Evolutionary conservation across 2,888 invertebrate genomes (phyloP).

Genomic region (Philereme vetulata): DNA sequence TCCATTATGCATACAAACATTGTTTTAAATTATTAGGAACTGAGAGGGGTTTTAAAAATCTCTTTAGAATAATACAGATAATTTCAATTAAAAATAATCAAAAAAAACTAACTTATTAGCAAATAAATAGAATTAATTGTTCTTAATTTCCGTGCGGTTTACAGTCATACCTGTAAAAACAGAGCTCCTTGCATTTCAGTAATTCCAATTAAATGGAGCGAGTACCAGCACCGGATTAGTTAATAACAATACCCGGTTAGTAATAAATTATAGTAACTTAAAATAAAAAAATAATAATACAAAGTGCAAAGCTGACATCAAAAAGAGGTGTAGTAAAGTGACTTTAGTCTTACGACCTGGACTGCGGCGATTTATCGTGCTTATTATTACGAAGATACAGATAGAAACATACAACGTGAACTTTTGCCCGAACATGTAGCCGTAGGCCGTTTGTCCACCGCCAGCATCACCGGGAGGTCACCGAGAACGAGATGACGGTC

Average conservation of each 20-base stretch:
- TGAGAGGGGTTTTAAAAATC: conserved; percentile 65
- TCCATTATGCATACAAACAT: conserved; percentile 33
- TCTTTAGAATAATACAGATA: conserved; percentile 60
- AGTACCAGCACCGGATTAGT: conserved; percentile 37
- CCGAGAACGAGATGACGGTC: too few relatives aligned
- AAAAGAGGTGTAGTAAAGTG: conserved; percentile 43
- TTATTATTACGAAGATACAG: too few relatives aligned
- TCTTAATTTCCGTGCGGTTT: conserved; percentile 67
- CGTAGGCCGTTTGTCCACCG: too few relatives aligned
- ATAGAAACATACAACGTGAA: too few relatives aligned
- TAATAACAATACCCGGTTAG: conserved; percentile 53
- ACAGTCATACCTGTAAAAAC: conserved; percentile 78
- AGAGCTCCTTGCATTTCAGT: conserved; percentile 53
- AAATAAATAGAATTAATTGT: conserved; percentile 56
- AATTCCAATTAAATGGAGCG: conserved; percentile 35
- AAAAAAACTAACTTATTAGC: conserved; percentile 43
- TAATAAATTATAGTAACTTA: conserved; percentile 45
- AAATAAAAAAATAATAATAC: conserved; percentile 43
- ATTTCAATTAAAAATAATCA: conserved; percentile 28
- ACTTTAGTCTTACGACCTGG: conserved; percentile 23
- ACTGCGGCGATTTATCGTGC: too few relatives aligned
- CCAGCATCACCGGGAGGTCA: too few relatives aligned
- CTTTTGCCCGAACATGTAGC: too few relatives aligned
- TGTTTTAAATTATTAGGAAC: conserved; percentile 61
- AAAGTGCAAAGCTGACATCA: conserved; percentile 46